These are phyloP conservation scores for Zapus hudsonius DNA, from an alignment of 2,113 vertebrate genomes.

Conservation along the genomic window DNA sequence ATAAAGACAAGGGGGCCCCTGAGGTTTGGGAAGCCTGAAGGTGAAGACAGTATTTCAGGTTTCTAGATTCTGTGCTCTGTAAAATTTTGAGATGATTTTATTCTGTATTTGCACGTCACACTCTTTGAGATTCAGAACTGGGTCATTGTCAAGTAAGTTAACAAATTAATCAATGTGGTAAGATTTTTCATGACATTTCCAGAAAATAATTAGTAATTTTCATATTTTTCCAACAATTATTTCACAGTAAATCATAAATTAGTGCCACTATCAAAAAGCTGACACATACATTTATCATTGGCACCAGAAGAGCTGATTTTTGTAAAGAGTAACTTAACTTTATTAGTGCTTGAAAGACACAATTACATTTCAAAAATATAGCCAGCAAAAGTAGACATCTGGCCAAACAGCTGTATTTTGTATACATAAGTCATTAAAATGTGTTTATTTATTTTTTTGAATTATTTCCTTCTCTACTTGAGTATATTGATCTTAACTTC, in stretches of 20 bases:
- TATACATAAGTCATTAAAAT: conserved; percentile 37
- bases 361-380: background rate
- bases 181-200: background rate
- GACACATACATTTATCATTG: background rate
- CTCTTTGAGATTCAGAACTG: background rate
- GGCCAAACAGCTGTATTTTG: conserved; percentile 73
- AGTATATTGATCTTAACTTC: conserved; percentile 50
- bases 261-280: background rate
- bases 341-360: background rate
- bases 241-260: conserved; percentile 29
- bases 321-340: conserved; percentile 5
- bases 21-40: background rate
- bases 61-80: background rate
- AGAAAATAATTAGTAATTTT: conserved; percentile 18
- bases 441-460: conserved; percentile 55
- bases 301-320: conserved; percentile 26
- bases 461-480: conserved; percentile 12
- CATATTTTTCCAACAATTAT: conserved; percentile 1
- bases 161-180: background rate
- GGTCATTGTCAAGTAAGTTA: background rate
- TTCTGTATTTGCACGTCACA: background rate
- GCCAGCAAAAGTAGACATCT: conserved; percentile 58
- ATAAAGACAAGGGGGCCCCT: background rate
- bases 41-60: background rate
- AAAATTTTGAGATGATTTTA: background rate